These are phyloP conservation scores for Decapterus maruadsi DNA, from an alignment of 2,797 vertebrate species.

Conservation along the genomic window DNA sequence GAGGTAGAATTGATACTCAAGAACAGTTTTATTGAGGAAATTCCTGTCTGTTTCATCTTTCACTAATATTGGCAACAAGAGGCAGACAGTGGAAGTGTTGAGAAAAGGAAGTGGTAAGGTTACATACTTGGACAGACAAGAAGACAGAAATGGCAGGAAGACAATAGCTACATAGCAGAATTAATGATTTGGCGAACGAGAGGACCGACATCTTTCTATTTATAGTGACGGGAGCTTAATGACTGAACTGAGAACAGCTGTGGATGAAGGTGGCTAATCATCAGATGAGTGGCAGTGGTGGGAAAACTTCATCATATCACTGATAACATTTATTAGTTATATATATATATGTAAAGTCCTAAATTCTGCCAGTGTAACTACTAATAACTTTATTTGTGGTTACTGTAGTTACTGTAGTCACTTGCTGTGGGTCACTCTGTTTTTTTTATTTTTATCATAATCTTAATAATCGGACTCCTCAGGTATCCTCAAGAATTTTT, in stretches of 20 bases:
- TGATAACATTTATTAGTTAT: no score
- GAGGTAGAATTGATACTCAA: not conserved
- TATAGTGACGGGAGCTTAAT: conserved; percentile 4
- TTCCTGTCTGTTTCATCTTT: not conserved
- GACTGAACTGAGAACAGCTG: conserved; percentile 19
- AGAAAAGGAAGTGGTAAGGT: not conserved
- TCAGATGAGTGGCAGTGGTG: conserved; percentile 7
- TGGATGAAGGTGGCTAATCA: conserved; percentile 10
- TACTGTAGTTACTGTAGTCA: no score
- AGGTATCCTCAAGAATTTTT: no score
- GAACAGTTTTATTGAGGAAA: conserved; percentile 3
- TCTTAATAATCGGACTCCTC: no score
- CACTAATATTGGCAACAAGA: not conserved
- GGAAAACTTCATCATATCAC: not conserved
- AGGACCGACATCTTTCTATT: conserved; percentile 17
- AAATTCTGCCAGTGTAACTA: no score
- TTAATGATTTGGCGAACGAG: conserved; percentile 27
- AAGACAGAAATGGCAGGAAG: conserved; percentile 5
- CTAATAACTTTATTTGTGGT: no score
- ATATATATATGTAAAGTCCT: no score
- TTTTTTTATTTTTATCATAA: no score
- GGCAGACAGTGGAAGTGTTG: not conserved
- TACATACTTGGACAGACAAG: conserved; percentile 11
- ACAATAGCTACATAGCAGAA: conserved; percentile 10
- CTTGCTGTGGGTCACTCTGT: no score